phyloP scores from a whole-genome alignment of 1,140 invertebrate species.

The Hestina assimilis region DNA sequence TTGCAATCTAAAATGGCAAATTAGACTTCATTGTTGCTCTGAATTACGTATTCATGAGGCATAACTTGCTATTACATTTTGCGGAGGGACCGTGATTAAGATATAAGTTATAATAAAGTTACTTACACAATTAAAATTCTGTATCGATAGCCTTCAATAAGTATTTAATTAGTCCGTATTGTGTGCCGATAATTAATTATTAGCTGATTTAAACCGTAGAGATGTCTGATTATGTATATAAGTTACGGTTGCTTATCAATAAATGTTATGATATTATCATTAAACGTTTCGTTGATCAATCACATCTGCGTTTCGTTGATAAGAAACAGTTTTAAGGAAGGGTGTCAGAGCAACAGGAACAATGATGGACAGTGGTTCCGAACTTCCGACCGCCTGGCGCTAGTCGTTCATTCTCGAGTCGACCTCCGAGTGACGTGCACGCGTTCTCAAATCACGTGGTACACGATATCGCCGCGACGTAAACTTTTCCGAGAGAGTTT shows the following conservation, averaged over 20 bases:
- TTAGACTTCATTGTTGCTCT: conserved; percentile 22
- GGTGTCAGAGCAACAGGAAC: conserved; percentile 31
- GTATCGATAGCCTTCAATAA: too few species aligned
- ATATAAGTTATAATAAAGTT: too few species aligned
- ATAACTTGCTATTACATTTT: conserved; percentile 24
- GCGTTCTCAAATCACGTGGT: conserved; percentile 14
- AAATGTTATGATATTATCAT: too few species aligned
- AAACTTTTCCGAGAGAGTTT: conserved; percentile 38
- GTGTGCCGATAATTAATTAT: too few species aligned
- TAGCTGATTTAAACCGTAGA: too few species aligned
- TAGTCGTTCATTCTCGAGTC: conserved; percentile 31
- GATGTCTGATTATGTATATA: too few species aligned
- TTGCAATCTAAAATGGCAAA: conserved; percentile 24
- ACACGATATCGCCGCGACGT: conserved; percentile 11
- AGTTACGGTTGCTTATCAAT: too few species aligned
- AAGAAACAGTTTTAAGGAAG: conserved; percentile 25
- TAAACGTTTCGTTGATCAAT: too few species aligned
- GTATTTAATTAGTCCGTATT: too few species aligned
- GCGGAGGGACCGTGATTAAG: conserved; percentile 16
- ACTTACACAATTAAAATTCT: too few species aligned
- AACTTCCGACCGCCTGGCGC: conserved; percentile 1
- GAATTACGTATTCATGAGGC: conserved; percentile 21
- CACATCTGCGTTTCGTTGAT: conserved; percentile 25
- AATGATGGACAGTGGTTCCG: conserved; percentile 3
- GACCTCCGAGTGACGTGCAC: conserved; percentile 23